phyloP scores from a whole-genome alignment of 1,140 invertebrate species.

The Uloborus diversus region DNA sequence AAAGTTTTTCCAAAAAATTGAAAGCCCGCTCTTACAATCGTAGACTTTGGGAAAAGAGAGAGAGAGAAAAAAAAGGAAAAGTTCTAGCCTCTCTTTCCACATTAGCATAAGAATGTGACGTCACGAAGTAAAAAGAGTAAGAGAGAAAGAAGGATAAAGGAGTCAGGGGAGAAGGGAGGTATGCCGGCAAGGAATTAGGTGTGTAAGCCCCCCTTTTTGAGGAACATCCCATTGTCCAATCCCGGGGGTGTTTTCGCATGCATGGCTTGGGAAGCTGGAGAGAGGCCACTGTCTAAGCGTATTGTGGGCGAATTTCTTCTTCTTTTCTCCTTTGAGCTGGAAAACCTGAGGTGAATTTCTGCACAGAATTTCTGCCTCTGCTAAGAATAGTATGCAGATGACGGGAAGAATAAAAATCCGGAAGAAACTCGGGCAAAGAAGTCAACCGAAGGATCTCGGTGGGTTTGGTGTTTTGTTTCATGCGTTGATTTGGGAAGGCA shows the following conservation, averaged over 20 bases:
- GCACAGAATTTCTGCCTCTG: background rate
- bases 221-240: slow-evolving; percentile 38
- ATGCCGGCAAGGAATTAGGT: slow-evolving; percentile 42
- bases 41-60: background rate
- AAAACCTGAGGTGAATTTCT: slow-evolving; percentile 10
- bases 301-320: slow-evolving; percentile 23
- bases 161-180: background rate
- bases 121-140: slow-evolving; percentile 3
- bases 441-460: background rate
- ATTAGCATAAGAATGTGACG: slow-evolving; percentile 55
- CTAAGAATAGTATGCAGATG: slow-evolving; percentile 42
- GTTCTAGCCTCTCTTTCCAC: background rate
- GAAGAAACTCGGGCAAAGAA: background rate
- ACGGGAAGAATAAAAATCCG: slow-evolving; percentile 12
- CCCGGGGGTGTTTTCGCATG: slow-evolving; percentile 50
- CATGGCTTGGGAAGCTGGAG: slow-evolving; percentile 37
- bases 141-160: background rate
- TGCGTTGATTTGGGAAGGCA: background rate
- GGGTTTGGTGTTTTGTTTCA: slow-evolving; percentile 41
- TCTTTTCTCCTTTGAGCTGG: slow-evolving; percentile 14
- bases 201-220: slow-evolving; percentile 23
- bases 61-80: background rate
- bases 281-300: slow-evolving; percentile 25
- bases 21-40: background rate
- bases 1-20: background rate